phyloP scores from a whole-genome alignment of 2,797 vertebrate species.

The Poeciliopsis turneri region DNA sequence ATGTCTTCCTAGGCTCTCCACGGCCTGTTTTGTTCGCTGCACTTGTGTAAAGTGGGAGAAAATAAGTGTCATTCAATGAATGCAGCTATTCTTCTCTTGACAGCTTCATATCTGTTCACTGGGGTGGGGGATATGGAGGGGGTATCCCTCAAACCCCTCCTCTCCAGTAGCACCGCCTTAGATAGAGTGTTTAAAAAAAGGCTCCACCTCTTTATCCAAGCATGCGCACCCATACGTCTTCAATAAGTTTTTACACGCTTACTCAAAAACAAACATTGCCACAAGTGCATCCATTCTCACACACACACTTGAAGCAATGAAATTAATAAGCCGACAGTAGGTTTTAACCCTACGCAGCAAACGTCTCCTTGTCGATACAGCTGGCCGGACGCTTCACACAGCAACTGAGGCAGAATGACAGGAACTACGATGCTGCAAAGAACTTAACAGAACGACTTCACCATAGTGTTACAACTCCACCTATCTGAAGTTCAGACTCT shows the following conservation, averaged over 20 bases:
- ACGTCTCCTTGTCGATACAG: constrained; percentile 93
- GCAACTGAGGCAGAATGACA: constrained; percentile 26
- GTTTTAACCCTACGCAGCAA: constrained; percentile 92
- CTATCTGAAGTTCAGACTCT: constrained; percentile 42
- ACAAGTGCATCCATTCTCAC: constrained; percentile 33
- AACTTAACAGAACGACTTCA: constrained; percentile 20
- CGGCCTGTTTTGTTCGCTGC: constrained; percentile 94
- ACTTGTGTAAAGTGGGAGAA: constrained; percentile 98
- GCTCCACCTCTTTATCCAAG: constrained; percentile 73
- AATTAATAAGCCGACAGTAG: constrained; percentile 58
- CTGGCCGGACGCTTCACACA: constrained; percentile 90
- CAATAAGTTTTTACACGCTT: constrained; percentile 65
- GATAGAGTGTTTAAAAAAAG: constrained; percentile 89
- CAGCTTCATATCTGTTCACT: constrained; percentile 98
- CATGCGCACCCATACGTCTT: constrained; percentile 46
- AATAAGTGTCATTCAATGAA: constrained; percentile 99
- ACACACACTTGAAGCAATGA: constrained; percentile 53
- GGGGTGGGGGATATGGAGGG: constrained; percentile 85
- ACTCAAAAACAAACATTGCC: constrained; percentile 53
- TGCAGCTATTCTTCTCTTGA: constrained; percentile 97
- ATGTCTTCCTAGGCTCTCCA: constrained; percentile 92
- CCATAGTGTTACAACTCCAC: constrained; percentile 23
- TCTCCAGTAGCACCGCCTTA: constrained; percentile 92
- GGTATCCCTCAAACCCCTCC: constrained; percentile 83
- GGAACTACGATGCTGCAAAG: constrained; percentile 30